Evolutionary conservation across 2,888 invertebrate species (phyloP).

Genomic region (Branchipolynoe longqiensis): DNA sequence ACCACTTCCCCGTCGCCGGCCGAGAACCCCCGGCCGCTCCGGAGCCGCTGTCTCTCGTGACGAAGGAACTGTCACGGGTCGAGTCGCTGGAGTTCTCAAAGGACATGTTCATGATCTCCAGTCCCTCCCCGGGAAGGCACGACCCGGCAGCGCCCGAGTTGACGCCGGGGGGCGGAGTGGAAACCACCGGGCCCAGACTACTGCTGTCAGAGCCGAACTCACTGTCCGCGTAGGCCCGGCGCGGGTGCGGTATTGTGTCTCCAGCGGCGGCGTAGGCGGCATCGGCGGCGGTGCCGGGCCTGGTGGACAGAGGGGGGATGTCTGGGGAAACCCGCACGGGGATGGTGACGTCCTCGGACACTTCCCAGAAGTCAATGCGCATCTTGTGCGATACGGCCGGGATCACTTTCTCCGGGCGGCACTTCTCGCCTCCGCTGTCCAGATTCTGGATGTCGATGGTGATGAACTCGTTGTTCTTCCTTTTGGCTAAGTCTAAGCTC

Average conservation of each 20-base stretch:
- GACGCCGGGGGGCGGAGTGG: background rate
- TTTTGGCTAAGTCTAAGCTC: too few relatives aligned
- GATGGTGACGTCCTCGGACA: conserved; percentile 29
- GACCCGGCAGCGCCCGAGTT: background rate
- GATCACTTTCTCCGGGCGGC: background rate
- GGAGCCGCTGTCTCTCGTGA: too few relatives aligned
- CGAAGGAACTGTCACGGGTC: background rate
- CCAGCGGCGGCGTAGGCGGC: too few relatives aligned
- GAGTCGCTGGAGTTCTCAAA: conserved; percentile 27
- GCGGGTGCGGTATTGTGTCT: background rate
- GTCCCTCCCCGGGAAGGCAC: background rate
- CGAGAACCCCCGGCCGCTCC: too few relatives aligned
- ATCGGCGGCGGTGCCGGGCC: background rate
- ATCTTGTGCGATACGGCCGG: conserved; percentile 6
- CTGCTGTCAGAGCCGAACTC: conserved; percentile 35
- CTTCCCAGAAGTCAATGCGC: conserved; percentile 31
- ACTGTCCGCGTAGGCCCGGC: conserved; percentile 20
- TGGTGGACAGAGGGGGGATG: background rate
- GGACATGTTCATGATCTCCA: conserved; percentile 26
- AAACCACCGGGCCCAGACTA: background rate
- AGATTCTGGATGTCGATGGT: conserved; percentile 46
- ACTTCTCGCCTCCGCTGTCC: conserved; percentile 1
- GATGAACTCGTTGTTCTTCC: conserved; percentile 36
- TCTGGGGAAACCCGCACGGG: conserved; percentile 2
- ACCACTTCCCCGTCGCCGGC: too few relatives aligned